Evolutionary conservation across 2,797 vertebrate genomes (phyloP), one percentile per base, ranked within the genome.

Genomic region (Allobates femoralis): DNA sequence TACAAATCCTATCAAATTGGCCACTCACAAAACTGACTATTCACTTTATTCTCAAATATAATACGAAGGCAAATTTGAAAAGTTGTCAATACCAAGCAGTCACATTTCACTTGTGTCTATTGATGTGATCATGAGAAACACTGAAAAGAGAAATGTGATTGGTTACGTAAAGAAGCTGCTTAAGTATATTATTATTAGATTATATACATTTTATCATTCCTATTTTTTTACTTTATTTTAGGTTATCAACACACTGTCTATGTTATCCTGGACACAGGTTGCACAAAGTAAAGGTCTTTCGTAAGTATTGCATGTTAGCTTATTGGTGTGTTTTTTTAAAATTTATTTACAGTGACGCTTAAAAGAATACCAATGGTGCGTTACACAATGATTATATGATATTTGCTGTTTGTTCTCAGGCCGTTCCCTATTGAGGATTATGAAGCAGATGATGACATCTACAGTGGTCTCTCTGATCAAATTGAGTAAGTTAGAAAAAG

Each of bases 401-500:
- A 69, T 26, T 2, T 23, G 14, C 30, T 79, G 18, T 62, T 85
- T 83, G 18, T 67, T 79, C 66, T 3, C 79, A 98, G 97, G 88
- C 95, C 97, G 3, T 98, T 98, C 91, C 97, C 97, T 58, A 92
- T 94, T 0, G 96, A 95, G 51, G 95, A 94, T 4, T 94, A 92
- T 37, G 34, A 94, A 73, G 89, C 93, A 4, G 97, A 98, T 16
- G 96, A 98, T 2, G 97, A 98, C 66, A 94, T 98, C 91, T 99
- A 98, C 93, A 97, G 92, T 0, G 97, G 97, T 71, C 94, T 99
- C 28, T 97, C 97, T 0, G 97, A 99, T 91, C 94, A 96, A 90
- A 98, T 98, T 0, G 97, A 98, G 97, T 99, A 91, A 97, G 97
- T 90, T 5, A 2, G 0, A n/a, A 67, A 90, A 15, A 18, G 2